Percentiles rank a stretch among this genome's conserved stretches.
Conservation (phyloP, 2,113 vertebrate genomes). For the Eretmochelys imbricata region DNA sequence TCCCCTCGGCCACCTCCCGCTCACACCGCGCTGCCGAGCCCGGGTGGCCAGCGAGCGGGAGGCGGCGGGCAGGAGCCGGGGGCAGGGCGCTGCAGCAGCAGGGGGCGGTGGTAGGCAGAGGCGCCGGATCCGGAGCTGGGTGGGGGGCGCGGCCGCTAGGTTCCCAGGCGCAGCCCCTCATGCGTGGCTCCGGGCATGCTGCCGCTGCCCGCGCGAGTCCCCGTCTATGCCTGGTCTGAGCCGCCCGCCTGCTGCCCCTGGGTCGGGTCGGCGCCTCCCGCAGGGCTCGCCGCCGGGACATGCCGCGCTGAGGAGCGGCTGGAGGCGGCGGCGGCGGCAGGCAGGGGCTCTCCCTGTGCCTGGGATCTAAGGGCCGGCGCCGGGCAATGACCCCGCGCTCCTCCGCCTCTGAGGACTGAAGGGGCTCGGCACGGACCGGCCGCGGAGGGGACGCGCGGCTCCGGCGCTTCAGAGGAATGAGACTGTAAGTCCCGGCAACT, state of each 20-base stretch:
- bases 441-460: not conserved
- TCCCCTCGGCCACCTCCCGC: slow-evolving; percentile 12
- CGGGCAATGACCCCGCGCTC: not conserved
- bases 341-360: not conserved
- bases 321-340: not conserved
- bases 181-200: not conserved
- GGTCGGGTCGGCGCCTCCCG: not conserved
- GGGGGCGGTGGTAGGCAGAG: not conserved
- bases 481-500: slow-evolving; percentile 52
- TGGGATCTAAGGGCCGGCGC: not conserved
- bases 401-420: not conserved
- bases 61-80: not conserved
- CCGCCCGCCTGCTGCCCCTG: not conserved
- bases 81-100: not conserved
- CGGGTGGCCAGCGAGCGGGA: not conserved
- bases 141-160: too few species aligned
- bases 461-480: not conserved
- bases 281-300: not conserved
- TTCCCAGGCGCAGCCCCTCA: not conserved
- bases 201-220: not conserved
- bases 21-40: slow-evolving; percentile 2
- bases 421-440: not conserved
- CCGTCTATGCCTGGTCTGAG: not conserved
- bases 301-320: not conserved
- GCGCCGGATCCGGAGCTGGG: not conserved